Conservation (phyloP, 2,888 invertebrate genomes). For the Mythimna loreyi region DNA sequence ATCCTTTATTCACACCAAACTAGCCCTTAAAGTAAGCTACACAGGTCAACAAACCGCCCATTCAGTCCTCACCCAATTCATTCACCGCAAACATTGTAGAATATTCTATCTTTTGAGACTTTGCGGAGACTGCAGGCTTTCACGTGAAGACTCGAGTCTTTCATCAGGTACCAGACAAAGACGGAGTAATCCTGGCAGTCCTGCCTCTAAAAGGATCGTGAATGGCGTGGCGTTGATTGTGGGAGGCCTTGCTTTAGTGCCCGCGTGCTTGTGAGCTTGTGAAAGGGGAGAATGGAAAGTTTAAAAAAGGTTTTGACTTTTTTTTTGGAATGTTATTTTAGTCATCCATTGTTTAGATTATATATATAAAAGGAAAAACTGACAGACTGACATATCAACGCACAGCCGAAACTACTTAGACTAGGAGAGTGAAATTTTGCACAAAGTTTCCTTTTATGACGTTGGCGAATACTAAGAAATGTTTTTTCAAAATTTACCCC, state of each 20-base stretch:
- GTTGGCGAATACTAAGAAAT: too few relatives aligned
- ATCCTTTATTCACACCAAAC: neutral
- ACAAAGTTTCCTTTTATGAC: too few relatives aligned
- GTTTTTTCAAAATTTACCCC: too few relatives aligned
- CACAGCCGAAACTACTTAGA: too few relatives aligned
- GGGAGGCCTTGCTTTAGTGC: slow-evolving; percentile 38
- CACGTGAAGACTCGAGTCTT: slow-evolving; percentile 55
- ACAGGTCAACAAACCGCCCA: neutral
- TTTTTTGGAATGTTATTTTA: slow-evolving; percentile 16
- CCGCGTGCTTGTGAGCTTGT: slow-evolving; percentile 6
- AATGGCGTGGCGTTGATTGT: slow-evolving; percentile 56
- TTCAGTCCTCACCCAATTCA: slow-evolving; percentile 38
- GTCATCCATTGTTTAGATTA: neutral
- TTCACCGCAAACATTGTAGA: slow-evolving; percentile 53
- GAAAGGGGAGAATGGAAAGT: slow-evolving; percentile 27
- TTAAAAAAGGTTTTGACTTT: neutral
- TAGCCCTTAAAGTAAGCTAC: neutral
- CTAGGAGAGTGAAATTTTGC: too few relatives aligned
- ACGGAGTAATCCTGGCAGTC: slow-evolving; percentile 62
- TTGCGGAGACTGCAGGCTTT: slow-evolving; percentile 50
- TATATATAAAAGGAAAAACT: too few relatives aligned
- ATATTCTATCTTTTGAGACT: slow-evolving; percentile 64
- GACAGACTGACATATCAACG: too few relatives aligned
- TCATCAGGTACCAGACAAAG: slow-evolving; percentile 65
- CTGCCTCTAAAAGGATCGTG: slow-evolving; percentile 54